phyloP scores from a whole-genome alignment of 2,888 invertebrate species.

The Drosophila kanekoi region DNA sequence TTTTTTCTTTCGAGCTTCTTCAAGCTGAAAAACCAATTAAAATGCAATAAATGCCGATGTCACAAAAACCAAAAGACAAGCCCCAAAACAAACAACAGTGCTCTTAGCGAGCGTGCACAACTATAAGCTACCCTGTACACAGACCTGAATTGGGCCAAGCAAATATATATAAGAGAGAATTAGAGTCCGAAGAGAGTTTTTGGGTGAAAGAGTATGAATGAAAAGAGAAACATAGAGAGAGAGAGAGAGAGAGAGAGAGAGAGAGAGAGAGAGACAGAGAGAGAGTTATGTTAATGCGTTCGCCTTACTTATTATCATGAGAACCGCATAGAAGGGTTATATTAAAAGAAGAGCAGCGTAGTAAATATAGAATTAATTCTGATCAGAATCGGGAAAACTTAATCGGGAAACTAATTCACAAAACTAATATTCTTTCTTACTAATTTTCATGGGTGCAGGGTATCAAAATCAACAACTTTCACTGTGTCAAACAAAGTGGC shows the following conservation, averaged over 20 bases:
- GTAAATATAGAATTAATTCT: too few species aligned
- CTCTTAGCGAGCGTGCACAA: not conserved
- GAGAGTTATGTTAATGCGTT: too few species aligned
- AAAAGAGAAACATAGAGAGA: not conserved
- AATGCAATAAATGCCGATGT: slow-evolving; percentile 60
- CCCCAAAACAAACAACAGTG: slow-evolving; percentile 38
- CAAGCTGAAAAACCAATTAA: slow-evolving; percentile 65
- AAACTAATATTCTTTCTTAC: not conserved
- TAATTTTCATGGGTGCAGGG: slow-evolving; percentile 2
- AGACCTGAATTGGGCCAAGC: not conserved
- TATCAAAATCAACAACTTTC: slow-evolving; percentile 63
- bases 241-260: too few species aligned
- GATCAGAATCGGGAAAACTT: too few species aligned
- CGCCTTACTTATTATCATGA: not conserved
- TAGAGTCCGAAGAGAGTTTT: not conserved
- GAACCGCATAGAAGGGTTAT: not conserved
- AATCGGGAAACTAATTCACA: not conserved
- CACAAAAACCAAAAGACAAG: slow-evolving; percentile 49
- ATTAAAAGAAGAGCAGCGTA: too few species aligned
- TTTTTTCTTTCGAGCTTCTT: slow-evolving; percentile 50
- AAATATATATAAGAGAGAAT: too few species aligned
- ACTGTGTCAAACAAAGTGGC: slow-evolving; percentile 55
- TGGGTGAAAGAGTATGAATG: not conserved
- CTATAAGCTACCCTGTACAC: not conserved
- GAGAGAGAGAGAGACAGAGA: too few species aligned